Base-by-base conservation (phyloP, 2,888 invertebrate genomes). In the Norana najaformis region DNA sequence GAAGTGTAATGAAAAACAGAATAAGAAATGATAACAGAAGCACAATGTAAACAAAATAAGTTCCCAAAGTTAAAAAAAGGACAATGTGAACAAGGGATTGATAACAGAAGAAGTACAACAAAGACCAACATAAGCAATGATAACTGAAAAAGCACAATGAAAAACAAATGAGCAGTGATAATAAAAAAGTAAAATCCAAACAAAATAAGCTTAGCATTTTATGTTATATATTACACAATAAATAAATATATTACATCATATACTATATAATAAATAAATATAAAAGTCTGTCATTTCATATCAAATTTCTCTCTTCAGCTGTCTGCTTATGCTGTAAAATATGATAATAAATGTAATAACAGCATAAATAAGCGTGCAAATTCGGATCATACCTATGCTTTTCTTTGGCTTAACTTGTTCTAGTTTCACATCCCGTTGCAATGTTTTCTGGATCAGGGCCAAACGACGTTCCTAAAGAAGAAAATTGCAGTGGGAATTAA, bases 381-480 rank as follows among this genome's bases (percentile, higher is more conserved):
- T 8, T 69, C n/a, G n/a, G 69, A 69, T n/a, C 69, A 69, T 69
- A 85, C 85, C 85, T 35, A 37, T 36, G 37, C 20, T 36, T 37
- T 85, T 85, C 85, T 85, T 85, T 6, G 85, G 85, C 30, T 85
- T 85, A 36, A 85, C 37, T 23, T 85, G 85, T 85, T 85, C 85
- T 35, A 85, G 36, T 85, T 85, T 85, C 36, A 85, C 85, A 85
- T 85, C 85, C 18, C 85, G 85, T 23, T 85, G 85, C 36, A 36
- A 35, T 85, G 85, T 85, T 36, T 14, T 85, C 85, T 85, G 85
- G 85, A 85, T 85, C 36, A 85, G 85, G 23, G 85, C 85, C 85
- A 85, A 6, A 85, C 85, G 85, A 36, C 85, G 85, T 95, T 98
- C 85, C 85, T 85, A 69, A n/a, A 11, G 11, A 69, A 69, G n/a